Evolutionary conservation across 2,797 vertebrate genomes (phyloP), one percentile per base, ranked within the genome.

Genomic region (Atherinosoma microstoma): DNA sequence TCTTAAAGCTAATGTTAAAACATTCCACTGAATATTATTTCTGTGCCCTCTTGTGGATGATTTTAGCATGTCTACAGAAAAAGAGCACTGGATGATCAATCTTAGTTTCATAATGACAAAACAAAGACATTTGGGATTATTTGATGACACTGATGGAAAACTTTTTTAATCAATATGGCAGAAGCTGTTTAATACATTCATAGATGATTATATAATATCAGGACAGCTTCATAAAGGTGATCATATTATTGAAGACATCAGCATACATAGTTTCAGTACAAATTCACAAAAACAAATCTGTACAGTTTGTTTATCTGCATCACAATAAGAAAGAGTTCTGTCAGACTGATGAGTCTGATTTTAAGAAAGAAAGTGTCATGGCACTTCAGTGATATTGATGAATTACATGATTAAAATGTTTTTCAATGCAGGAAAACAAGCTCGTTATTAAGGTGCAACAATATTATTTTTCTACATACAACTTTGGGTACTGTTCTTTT

Each of bases 121-220:
- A 7, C 24, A 4, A 61, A 58, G 13, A 10, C 29, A 42, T 30
- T 15, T 29, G 34, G 22, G 27, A 54, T 54, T 12, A 61, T 60
- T 51, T 6, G 57, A 45, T 36, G 7, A 58, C 47, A 13, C 36
- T 32, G 24, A 54, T 54, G 0, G 4, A 54, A 34, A 32, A 49
- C n/a, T 1, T 7, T 11, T 6, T 40, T 18, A 0, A 38, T 40
- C 12, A 53, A 20, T 35, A 24, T 58, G 8, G 7, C 38, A 63
- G 7, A 61, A 54, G 62, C 32, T 58, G 38, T 73, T 76, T 47
- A 67, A 57, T 59, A 58, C 58, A 78, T 51, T 49, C 67, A 18
- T 71, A 29, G n/a, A 20, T 45, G 4, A 69, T 69, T 29, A 54
- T 34, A 7, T 59, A 20, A 58, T 42, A 66, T 70, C 7, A 59